phyloP scores from a whole-genome alignment of 1,140 invertebrate genomes.

The Geopemphigus sp. region DNA sequence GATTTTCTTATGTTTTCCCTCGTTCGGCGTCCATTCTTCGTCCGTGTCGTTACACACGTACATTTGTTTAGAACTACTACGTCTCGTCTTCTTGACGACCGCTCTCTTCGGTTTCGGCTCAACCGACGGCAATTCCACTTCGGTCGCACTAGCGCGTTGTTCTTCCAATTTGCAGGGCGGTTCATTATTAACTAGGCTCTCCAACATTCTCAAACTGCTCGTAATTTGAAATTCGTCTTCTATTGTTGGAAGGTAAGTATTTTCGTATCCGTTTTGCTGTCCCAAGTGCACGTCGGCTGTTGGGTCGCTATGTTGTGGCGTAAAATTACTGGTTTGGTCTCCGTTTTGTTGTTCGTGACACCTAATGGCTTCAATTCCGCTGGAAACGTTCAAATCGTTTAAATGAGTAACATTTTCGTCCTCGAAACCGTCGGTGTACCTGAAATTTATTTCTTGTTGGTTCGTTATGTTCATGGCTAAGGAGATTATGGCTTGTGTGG shows the following conservation, averaged over 20 bases:
- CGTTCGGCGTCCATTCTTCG: not conserved
- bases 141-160: not conserved
- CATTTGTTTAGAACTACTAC: too few relatives aligned
- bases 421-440: not conserved
- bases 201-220: conserved; percentile 1
- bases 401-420: not conserved
- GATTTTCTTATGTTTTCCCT: not conserved
- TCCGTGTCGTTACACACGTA: too few relatives aligned
- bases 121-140: too few relatives aligned
- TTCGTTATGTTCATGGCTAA: not conserved
- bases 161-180: not conserved
- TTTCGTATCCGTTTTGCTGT: not conserved
- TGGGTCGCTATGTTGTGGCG: too few relatives aligned
- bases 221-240: not conserved
- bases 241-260: not conserved
- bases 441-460: not conserved
- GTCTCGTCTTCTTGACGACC: too few relatives aligned
- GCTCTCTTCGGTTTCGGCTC: too few relatives aligned
- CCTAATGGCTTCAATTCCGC: not conserved
- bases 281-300: too few relatives aligned
- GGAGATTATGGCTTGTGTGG: not conserved
- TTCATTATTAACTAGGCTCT: conserved; percentile 12
- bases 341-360: too few relatives aligned
- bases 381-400: not conserved
- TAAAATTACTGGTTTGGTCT: not conserved